Conservation (phyloP, 2,888 invertebrate species). For the Papilio protenor region DNA sequence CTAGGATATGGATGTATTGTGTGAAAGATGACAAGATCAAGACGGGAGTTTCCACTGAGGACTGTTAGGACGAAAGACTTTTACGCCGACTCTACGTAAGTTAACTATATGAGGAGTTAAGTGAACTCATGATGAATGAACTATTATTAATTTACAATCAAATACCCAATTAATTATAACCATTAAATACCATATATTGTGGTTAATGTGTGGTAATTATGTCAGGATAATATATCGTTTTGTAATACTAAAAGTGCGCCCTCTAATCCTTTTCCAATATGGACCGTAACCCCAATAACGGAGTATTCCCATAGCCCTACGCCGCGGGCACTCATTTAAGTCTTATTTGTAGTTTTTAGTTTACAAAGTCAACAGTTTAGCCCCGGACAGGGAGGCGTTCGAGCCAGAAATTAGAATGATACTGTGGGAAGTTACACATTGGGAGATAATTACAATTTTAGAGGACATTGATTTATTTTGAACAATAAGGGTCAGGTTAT, state of each 20-base stretch:
- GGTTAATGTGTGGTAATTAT: conserved; percentile 33
- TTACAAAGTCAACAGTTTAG: conserved; percentile 72
- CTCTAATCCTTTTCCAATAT: conserved; percentile 51
- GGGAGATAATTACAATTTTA: conserved; percentile 44
- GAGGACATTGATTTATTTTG: conserved; percentile 2
- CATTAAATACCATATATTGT: not conserved
- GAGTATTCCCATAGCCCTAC: conserved; percentile 43
- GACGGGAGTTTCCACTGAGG: too few species aligned
- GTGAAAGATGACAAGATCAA: too few species aligned
- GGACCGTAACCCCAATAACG: conserved; percentile 51
- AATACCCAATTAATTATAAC: not conserved
- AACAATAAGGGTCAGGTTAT: not conserved
- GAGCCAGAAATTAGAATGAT: conserved; percentile 51
- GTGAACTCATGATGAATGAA: too few species aligned
- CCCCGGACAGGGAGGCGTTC: conserved; percentile 51
- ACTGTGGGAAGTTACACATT: conserved; percentile 44
- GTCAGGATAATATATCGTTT: conserved; percentile 32
- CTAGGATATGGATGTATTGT: too few species aligned
- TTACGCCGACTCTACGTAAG: too few species aligned
- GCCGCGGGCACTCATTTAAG: conserved; percentile 70
- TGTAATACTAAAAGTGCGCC: conserved; percentile 35
- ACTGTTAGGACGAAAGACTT: too few species aligned
- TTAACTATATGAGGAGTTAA: too few species aligned
- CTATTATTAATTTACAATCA: not conserved
- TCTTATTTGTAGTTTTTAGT: conserved; percentile 82